Percentiles rank a stretch among this genome's conserved stretches.
These are phyloP conservation scores for Carapus acus DNA, from an alignment of 2,797 vertebrate genomes.

Conservation along the genomic window DNA sequence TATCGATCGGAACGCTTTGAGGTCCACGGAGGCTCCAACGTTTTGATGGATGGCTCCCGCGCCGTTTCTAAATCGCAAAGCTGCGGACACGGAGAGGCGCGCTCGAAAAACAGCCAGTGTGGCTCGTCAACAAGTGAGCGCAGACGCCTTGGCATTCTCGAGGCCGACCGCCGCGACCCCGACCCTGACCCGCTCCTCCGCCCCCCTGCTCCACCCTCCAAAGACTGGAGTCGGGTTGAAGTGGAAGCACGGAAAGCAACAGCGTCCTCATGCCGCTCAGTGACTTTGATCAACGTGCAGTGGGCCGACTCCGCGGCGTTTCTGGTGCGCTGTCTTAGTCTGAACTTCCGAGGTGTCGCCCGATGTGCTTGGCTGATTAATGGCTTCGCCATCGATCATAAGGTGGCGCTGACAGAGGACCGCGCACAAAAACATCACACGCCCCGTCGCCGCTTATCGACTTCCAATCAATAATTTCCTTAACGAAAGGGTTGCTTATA, in stretches of 20 bases:
- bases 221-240: background rate
- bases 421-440: slow-evolving; percentile 41
- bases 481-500: slow-evolving; percentile 56
- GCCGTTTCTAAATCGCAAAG: slow-evolving; percentile 14
- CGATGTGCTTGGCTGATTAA: slow-evolving; percentile 65
- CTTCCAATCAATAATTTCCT: slow-evolving; percentile 51
- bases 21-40: slow-evolving; percentile 17
- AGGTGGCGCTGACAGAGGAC: slow-evolving; percentile 37
- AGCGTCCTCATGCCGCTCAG: background rate
- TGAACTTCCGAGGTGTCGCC: slow-evolving; percentile 56
- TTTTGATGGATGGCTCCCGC: slow-evolving; percentile 38
- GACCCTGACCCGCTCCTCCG: no score
- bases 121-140: slow-evolving; percentile 22
- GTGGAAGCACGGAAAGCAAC: background rate
- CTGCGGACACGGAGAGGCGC: background rate
- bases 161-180: no score
- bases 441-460: slow-evolving; percentile 49
- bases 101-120: slow-evolving; percentile 12
- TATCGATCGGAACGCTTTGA: slow-evolving; percentile 47
- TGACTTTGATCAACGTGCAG: background rate
- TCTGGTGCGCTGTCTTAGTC: slow-evolving; percentile 31
- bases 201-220: no score
- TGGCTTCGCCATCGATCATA: slow-evolving; percentile 60
- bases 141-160: no score
- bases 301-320: slow-evolving; percentile 17